Percentiles rank a stretch among this genome's conserved stretches.
These are phyloP conservation scores for Xiphorhynchus elegans DNA, from an alignment of 2,113 vertebrate genomes.

Conservation along the genomic window DNA sequence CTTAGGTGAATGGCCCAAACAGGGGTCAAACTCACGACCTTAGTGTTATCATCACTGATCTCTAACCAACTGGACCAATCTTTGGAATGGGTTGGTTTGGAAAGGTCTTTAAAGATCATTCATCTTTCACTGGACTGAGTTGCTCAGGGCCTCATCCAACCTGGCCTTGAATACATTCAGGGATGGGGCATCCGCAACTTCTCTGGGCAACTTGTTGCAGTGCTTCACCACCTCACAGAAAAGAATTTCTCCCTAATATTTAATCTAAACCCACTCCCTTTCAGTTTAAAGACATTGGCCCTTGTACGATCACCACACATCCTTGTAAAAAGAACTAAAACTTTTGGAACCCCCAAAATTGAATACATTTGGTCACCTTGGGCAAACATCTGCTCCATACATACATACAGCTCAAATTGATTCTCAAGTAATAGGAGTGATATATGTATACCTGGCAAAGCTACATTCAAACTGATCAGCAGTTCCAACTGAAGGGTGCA, in stretches of 20 bases:
- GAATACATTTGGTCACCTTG: not conserved
- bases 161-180: not conserved
- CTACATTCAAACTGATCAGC: not conserved
- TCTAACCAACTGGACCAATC: not conserved
- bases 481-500: not conserved
- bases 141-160: not conserved
- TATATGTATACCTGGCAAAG: not conserved
- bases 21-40: not conserved
- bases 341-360: not conserved
- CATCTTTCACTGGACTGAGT: not conserved
- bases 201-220: not conserved
- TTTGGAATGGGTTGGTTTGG: not conserved
- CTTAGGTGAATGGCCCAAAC: not conserved
- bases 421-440: not conserved
- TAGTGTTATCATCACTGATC: not conserved
- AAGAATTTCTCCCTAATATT: not conserved
- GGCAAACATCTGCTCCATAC: not conserved
- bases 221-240: no score
- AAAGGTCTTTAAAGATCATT: not conserved
- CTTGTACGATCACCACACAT: not conserved
- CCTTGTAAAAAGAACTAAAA: not conserved
- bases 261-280: not conserved
- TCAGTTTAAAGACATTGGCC: not conserved
- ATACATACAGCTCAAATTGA: not conserved
- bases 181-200: not conserved